Base-by-base conservation (phyloP, 2,888 invertebrate species). In the Leptodirus hochenwartii region DNA sequence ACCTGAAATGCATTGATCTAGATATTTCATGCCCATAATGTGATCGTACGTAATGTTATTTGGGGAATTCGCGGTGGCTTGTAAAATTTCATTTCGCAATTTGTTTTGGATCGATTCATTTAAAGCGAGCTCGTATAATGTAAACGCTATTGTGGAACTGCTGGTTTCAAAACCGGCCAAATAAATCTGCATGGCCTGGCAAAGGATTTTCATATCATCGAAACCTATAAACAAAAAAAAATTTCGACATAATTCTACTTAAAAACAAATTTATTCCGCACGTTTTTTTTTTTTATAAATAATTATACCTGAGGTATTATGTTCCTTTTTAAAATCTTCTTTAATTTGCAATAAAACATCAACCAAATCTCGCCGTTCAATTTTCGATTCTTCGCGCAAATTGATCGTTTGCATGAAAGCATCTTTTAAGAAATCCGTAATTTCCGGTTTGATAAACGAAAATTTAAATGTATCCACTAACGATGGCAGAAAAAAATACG, bases 101-200 rank as follows among this genome's bases (percentile, higher is more conserved):
- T 47, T 58, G 1, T 54, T 46, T 35, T 67, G 66, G 6, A 62
- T 43, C 3, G 58, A 49, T 3, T 41, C 47, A 37, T 62, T 43
- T 2, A 44, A 29, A 1, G 63, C 59, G 3, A 67, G 39, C 32
- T 59, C 53, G 38, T 59, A 62, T 0, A 56, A 41, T 2, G 56
- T 43, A 31, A 58, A 60, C 5, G 53, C 49, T 20, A 64, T 41
- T 1, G 58, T 50, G 1, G 58, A 51, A 13, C 61, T 59, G 0
- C 62, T 60, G 1, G 64, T 64, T 41, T 64, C 64, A 37, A 56
- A 61, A 2, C 64, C 64, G 14, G 63, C 65, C 2, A 58, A 35
- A 37, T 61, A 62, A 39, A 66, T 63, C 2, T 62, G 53, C 2
- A 61, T 43, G 1, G 58, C 50, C 34, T 62, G 59, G 4, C 35